Conservation (phyloP, 2,113 vertebrate species). For the Tretioscincus oriximinensis region DNA sequence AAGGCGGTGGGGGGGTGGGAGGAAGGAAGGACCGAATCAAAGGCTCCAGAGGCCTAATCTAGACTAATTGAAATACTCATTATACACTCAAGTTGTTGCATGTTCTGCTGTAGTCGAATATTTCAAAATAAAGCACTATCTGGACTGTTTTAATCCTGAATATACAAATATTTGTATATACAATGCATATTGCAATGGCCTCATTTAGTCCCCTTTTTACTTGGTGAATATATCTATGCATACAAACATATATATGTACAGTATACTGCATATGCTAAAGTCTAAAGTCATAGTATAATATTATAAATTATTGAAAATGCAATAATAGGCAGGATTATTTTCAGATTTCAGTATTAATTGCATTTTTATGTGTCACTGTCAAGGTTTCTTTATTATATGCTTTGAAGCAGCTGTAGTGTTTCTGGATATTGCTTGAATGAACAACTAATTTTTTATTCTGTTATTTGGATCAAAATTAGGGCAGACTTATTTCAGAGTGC, state of each 20-base stretch:
- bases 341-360: slow-evolving; percentile 15
- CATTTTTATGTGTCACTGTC: slow-evolving; percentile 7
- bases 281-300: slow-evolving; percentile 59
- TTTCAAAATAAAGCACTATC: no score
- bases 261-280: slow-evolving; percentile 36
- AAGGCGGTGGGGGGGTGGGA: no score
- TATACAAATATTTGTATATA: no score
- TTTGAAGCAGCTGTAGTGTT: slow-evolving; percentile 12
- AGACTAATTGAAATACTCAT: no score
- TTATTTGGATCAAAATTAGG: slow-evolving; percentile 24
- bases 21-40: no score
- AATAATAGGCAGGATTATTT: slow-evolving; percentile 20
- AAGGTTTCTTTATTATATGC: neutral
- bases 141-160: no score
- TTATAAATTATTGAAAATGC: slow-evolving; percentile 44
- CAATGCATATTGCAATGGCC: no score
- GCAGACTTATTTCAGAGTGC: slow-evolving; percentile 18
- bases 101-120: no score
- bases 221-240: slow-evolving; percentile 49
- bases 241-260: slow-evolving; percentile 38
- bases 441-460: neutral
- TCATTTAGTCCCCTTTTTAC: slow-evolving; percentile 6
- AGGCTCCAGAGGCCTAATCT: no score
- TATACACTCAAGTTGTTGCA: no score
- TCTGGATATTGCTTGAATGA: slow-evolving; percentile 19